Conservation (phyloP, 2,888 invertebrate genomes). For the Hecatera dysodea region DNA sequence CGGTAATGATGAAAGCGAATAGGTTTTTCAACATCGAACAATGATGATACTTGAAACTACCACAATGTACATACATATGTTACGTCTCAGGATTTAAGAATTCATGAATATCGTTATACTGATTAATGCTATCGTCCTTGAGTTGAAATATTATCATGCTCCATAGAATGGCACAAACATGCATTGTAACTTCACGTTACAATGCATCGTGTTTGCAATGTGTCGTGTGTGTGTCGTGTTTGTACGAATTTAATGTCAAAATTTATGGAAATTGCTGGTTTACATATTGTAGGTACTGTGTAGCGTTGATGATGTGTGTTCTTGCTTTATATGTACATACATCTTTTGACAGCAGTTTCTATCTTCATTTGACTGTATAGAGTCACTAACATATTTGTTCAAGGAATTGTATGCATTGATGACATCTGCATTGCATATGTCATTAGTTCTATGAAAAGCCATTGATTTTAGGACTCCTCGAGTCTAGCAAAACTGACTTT, state of each 20-base stretch:
- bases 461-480: too few species aligned
- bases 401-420: not conserved
- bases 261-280: slow-evolving; percentile 16
- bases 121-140: not conserved
- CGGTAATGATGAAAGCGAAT: not conserved
- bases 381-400: not conserved
- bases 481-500: too few species aligned
- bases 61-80: too few species aligned
- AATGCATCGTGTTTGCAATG: not conserved
- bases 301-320: not conserved
- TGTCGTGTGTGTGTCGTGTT: too few species aligned
- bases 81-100: not conserved
- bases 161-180: not conserved
- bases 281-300: slow-evolving; percentile 1
- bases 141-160: slow-evolving; percentile 2
- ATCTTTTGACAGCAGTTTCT: not conserved
- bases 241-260: not conserved
- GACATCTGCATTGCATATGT: not conserved
- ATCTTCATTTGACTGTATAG: not conserved
- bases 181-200: too few species aligned
- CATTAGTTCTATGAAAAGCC: not conserved
- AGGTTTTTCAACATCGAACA: not conserved
- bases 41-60: not conserved
- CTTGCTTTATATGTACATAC: not conserved
- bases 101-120: not conserved